Evolutionary conservation across 2,888 invertebrate species (phyloP).

Genomic region (Drosophila colorata): DNA sequence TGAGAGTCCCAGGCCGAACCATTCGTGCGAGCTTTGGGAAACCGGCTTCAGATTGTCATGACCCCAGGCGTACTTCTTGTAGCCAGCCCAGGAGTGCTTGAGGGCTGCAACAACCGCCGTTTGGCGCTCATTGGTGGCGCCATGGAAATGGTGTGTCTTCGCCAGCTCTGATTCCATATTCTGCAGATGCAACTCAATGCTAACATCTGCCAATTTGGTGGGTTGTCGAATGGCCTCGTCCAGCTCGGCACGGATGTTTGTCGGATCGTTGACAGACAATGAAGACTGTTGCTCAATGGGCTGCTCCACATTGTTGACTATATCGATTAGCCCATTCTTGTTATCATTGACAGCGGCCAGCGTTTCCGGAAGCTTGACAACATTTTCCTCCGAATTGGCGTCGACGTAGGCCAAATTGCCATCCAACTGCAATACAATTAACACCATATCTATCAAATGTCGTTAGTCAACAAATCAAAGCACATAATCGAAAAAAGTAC

Average conservation of each 20-base stretch:
- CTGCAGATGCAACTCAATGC: constrained; percentile 76
- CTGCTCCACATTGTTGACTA: constrained; percentile 65
- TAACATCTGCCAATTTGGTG: constrained; percentile 56
- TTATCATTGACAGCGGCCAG: constrained; percentile 36
- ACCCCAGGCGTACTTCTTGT: constrained; percentile 98
- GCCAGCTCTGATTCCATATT: constrained; percentile 71
- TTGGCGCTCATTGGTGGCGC: constrained; percentile 93
- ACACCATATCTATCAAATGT: not conserved
- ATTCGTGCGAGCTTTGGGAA: constrained; percentile 93
- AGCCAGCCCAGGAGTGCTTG: constrained; percentile 97
- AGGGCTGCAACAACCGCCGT: constrained; percentile 95
- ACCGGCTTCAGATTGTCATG: constrained; percentile 98
- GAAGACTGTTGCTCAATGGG: constrained; percentile 44
- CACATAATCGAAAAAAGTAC: constrained; percentile 8
- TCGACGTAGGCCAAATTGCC: constrained; percentile 42
- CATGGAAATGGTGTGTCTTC: constrained; percentile 85
- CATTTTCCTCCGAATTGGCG: constrained; percentile 63
- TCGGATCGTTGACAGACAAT: constrained; percentile 14
- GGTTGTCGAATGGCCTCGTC: constrained; percentile 72
- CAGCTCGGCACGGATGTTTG: constrained; percentile 55
- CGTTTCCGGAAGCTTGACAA: constrained; percentile 67
- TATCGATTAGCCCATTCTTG: constrained; percentile 49
- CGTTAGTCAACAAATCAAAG: constrained; percentile 31
- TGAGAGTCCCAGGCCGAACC: constrained; percentile 98
- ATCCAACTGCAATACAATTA: constrained; percentile 42